Base-by-base conservation (phyloP, 1,140 invertebrate genomes). In the Leptestheria dahalacensis region DNA sequence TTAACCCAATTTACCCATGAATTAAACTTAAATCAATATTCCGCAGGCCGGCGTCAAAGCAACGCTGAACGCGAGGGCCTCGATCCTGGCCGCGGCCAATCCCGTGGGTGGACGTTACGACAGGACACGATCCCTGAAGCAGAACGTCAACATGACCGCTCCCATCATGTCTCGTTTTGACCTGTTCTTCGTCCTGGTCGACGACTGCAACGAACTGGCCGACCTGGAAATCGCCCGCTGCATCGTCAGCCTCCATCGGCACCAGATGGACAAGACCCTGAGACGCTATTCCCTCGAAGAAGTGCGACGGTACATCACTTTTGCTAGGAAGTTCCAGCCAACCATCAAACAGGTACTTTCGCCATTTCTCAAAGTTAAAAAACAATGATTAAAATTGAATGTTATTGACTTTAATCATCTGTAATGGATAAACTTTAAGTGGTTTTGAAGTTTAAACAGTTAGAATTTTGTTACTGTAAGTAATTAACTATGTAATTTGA, bases 81-180 rank as follows among this genome's bases (percentile, higher is more conserved):
- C 95, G 0, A 99, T 99, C 66, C 73, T 99, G 48, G 97, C 97
- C 1, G 97, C 97, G 11, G 95, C 95, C 0, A 99, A 99, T 78
- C 97, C 97, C 0, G 85, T 97, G 57, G 88, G 87, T 33, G 94
- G 97, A 1, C 79, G 91, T 23, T 99, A 99, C 72, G 94, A 99
- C 72, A 75, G 91, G 57, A 81, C 89, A 0, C 96, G 94, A 70
- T 93, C 93, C 0, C 73, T 99, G 1, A 88, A 95, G 65, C 91
- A 98, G 69, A 99, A 99, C 72, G 86, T 99, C 1, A 77, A 83
- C 1, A 73, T 99, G 10, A 85, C 88, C 1, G 93, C 95, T 0
- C 96, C 97, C 0, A 98, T 99, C 66, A 98, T 99, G 94, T 99
- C 96, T 0, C 79, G 97, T 68, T 99, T 99, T 72, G 97, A 99